These are phyloP conservation scores for Bruchidius siliquastri DNA, from an alignment of 2,888 invertebrate species.

Conservation along the genomic window DNA sequence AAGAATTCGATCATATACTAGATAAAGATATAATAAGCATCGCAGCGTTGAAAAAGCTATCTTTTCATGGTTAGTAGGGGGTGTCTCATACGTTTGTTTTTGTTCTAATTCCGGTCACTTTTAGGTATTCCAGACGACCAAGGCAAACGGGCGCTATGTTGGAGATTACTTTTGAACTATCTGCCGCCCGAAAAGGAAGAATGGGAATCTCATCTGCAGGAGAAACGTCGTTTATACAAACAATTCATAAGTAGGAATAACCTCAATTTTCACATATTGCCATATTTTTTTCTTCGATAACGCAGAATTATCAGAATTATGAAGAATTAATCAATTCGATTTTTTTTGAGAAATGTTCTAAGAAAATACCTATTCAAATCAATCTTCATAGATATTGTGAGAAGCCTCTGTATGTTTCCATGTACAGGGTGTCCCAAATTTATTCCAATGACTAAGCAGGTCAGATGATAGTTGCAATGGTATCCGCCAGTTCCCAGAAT, in stretches of 20 bases:
- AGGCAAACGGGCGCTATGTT: conserved; percentile 76
- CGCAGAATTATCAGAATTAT: too few relatives aligned
- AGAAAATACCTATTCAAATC: background rate
- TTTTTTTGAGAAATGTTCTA: background rate
- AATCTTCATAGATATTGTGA: too few relatives aligned
- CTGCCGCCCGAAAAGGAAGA: conserved; percentile 64
- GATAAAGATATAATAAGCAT: conserved; percentile 68
- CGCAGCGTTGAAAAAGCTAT: conserved; percentile 60
- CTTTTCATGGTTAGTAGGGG: conserved; percentile 70
- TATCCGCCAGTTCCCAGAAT: too few relatives aligned
- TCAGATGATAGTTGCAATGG: too few relatives aligned
- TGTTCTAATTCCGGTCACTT: conserved; percentile 6
- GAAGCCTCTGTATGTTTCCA: too few relatives aligned
- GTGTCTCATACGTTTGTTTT: conserved; percentile 7
- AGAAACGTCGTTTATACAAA: conserved; percentile 75
- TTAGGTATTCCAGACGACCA: conserved; percentile 85
- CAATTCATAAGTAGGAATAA: conserved; percentile 65
- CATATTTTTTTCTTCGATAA: too few relatives aligned
- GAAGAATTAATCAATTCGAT: background rate
- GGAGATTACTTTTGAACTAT: conserved; percentile 86
- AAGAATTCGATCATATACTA: conserved; percentile 73
- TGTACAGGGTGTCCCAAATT: too few relatives aligned
- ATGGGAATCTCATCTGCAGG: conserved; percentile 65
- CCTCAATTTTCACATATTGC: background rate
- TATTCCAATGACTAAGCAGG: too few relatives aligned